phyloP scores from a whole-genome alignment of 1,140 invertebrate genomes.

The Agrilus planipennis region DNA sequence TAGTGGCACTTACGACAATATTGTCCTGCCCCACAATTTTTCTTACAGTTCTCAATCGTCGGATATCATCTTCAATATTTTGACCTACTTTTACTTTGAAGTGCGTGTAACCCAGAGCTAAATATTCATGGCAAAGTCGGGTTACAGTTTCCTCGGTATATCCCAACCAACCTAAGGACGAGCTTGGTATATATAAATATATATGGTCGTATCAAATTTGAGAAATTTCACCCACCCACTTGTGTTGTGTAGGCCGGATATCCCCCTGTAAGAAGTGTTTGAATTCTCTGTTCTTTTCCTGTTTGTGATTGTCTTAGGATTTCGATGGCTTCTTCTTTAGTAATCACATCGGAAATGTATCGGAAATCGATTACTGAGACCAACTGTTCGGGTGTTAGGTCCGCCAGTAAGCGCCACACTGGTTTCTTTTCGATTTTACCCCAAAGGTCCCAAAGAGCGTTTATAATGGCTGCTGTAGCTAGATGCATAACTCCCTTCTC shows the following conservation, averaged over 20 bases:
- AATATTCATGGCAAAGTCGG: slow-evolving; percentile 57
- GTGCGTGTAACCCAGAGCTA: slow-evolving; percentile 60
- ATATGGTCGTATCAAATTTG: slow-evolving; percentile 3
- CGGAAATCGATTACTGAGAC: slow-evolving; percentile 81
- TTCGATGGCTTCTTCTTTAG: slow-evolving; percentile 65
- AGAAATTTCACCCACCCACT: slow-evolving; percentile 39
- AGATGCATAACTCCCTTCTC: slow-evolving; percentile 86
- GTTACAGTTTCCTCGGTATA: slow-evolving; percentile 59
- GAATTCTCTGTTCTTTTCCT: slow-evolving; percentile 47
- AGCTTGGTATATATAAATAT: background rate
- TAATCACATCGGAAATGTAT: slow-evolving; percentile 67
- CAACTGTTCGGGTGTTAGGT: slow-evolving; percentile 70
- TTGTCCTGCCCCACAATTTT: slow-evolving; percentile 65
- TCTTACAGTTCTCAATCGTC: slow-evolving; percentile 56
- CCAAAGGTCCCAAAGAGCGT: slow-evolving; percentile 89
- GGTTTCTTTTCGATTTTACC: slow-evolving; percentile 73
- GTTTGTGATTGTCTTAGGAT: slow-evolving; percentile 50
- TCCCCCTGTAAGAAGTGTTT: slow-evolving; percentile 44
- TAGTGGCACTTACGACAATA: slow-evolving; percentile 43
- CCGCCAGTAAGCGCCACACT: slow-evolving; percentile 71
- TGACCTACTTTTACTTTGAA: slow-evolving; percentile 89
- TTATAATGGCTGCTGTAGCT: slow-evolving; percentile 76
- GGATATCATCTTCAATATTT: slow-evolving; percentile 64
- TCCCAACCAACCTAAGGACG: slow-evolving; percentile 59
- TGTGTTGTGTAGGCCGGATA: slow-evolving; percentile 73